Evolutionary conservation across 2,888 invertebrate species (phyloP).

Genomic region (Ophioninae sp.): DNA sequence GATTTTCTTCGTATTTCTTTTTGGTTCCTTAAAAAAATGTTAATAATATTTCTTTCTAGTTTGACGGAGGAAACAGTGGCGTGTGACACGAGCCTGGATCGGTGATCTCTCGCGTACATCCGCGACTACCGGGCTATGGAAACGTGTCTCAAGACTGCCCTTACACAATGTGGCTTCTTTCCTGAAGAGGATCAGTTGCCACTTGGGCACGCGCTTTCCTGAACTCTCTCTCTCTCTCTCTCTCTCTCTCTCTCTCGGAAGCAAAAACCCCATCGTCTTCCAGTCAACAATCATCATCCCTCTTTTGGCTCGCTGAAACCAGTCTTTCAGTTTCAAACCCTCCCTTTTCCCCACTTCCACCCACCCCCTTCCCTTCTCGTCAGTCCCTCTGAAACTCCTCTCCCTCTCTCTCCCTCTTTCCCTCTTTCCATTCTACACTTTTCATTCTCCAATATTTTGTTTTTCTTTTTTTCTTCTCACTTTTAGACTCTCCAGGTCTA

Average conservation of each 20-base stretch:
- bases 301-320: slow-evolving; percentile 7
- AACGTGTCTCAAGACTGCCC: slow-evolving; percentile 66
- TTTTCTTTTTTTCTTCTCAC: too few relatives aligned
- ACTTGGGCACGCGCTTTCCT: slow-evolving; percentile 78
- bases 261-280: slow-evolving; percentile 66
- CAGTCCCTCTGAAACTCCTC: neutral
- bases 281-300: slow-evolving; percentile 24
- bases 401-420: neutral
- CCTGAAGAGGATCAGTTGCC: slow-evolving; percentile 74
- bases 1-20: too few relatives aligned
- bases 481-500: neutral
- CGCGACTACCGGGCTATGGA: slow-evolving; percentile 11
- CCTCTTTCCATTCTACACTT: neutral
- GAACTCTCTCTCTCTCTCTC: too few relatives aligned
- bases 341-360: too few relatives aligned
- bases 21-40: slow-evolving; percentile 7
- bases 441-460: too few relatives aligned
- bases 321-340: too few relatives aligned
- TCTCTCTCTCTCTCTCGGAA: too few relatives aligned
- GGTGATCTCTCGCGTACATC: slow-evolving; percentile 32
- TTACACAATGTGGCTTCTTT: slow-evolving; percentile 70
- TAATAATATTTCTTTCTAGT: slow-evolving; percentile 9
- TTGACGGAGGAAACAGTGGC: slow-evolving; percentile 43
- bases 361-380: neutral
- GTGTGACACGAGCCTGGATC: neutral